Conservation (phyloP, 2,797 vertebrate genomes). For the Sebastes baramenuke region DNA sequence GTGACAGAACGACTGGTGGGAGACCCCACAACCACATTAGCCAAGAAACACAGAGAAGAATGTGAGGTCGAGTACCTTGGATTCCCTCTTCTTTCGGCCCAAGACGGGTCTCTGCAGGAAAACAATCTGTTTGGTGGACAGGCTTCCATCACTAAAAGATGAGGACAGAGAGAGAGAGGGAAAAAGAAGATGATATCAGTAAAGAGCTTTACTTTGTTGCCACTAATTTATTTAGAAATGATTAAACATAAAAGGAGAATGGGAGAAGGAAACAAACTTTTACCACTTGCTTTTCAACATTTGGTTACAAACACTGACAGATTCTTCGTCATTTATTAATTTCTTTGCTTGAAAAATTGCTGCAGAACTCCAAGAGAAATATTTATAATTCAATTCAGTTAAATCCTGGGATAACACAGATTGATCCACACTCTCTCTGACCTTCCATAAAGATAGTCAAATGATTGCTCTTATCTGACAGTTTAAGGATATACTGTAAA, state of each 20-base stretch:
- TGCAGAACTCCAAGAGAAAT: background rate
- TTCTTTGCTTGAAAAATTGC: background rate
- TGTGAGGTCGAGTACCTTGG: constrained; percentile 86
- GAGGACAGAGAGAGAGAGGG: constrained; percentile 9
- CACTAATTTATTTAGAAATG: background rate
- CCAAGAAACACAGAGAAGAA: constrained; percentile 50
- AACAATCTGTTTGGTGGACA: constrained; percentile 97
- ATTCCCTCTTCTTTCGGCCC: constrained; percentile 92
- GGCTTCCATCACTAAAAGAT: constrained; percentile 89
- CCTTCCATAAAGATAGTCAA: constrained; percentile 34
- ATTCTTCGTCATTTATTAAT: constrained; percentile 21
- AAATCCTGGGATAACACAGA: background rate
- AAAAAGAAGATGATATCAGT: constrained; percentile 7
- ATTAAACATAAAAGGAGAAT: background rate
- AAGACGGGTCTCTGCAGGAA: constrained; percentile 97
- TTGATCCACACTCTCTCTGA: background rate
- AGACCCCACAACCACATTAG: constrained; percentile 26
- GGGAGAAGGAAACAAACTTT: background rate
- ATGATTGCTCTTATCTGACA: constrained; percentile 51
- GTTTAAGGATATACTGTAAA: constrained; percentile 18
- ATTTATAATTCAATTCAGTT: background rate
- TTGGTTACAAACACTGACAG: background rate
- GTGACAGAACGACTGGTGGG: constrained; percentile 31
- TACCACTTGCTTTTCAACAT: background rate
- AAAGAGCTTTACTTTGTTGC: background rate